Base-by-base conservation (phyloP, 2,113 vertebrate genomes). In the Galeopterus variegatus region DNA sequence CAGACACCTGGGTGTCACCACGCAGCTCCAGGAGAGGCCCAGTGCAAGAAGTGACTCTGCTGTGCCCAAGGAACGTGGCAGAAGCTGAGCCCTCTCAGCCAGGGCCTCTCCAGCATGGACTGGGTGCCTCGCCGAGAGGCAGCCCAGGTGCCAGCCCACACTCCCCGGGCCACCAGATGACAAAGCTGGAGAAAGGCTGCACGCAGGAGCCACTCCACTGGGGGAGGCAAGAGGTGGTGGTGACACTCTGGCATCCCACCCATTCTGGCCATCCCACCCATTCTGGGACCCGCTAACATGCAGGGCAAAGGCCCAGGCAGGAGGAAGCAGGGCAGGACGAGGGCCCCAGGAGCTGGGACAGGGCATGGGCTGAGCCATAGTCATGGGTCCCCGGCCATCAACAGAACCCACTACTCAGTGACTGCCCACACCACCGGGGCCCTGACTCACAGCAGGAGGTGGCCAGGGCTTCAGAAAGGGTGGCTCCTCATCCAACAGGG, bases 221-320 rank as follows among this genome's bases (percentile, higher is more conserved):
- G 8, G 33, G n/a, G 0, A 26, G 14, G 21, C 1, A 13, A 36
- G 76, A 13, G 24, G 0, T 0, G 33, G 36, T 26, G 0, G 0
- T 21, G 80, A 52, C n/a, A 2, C 14, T 5, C 36, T 17, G 87
- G 84, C n/a, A 31, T 23, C 48, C 73, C 5, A n/a, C 54, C 85
- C 4, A 5, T 11, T 54, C 69, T 48, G 36, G 10, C 41, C 56
- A 4, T n/a, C 81, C 80, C 5, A 0, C n/a, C n/a, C n/a, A n/a
- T n/a, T n/a, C n/a, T 4, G 21, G n/a, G n/a, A 36, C 79, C 72
- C 36, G 18, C 70, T 14, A 54, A 54, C 67, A 23, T 2, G 6
- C 14, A 52, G 31, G 17, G 23, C 9, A 8, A 3, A 80, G 77
- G 54, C 73, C 15, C 52, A 4, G 28, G 36, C 4, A 1, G 60